Percentiles rank a stretch among this genome's conserved stretches.
Conservation (phyloP, 2,113 vertebrate species). For the Oplegnathus fasciatus region DNA sequence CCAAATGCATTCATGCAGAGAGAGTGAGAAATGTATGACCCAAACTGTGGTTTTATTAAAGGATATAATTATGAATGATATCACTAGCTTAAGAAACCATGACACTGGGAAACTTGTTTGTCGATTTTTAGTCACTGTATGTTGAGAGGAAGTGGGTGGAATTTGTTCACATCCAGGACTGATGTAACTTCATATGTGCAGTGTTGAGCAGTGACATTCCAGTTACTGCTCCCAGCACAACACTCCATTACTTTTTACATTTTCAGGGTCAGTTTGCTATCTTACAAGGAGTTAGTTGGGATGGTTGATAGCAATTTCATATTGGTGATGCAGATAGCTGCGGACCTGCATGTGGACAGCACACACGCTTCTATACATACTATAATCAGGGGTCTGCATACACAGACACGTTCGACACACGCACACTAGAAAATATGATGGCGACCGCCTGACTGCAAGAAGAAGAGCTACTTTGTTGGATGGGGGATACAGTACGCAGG, state of each 20-base stretch:
- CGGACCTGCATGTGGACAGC: background rate
- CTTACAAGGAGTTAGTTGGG: background rate
- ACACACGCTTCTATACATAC: too few relatives aligned
- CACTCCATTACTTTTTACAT: background rate
- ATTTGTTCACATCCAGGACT: background rate
- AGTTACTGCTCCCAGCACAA: background rate
- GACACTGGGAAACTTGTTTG: background rate
- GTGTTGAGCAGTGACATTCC: background rate
- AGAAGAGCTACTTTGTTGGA: background rate
- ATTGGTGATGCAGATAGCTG: background rate
- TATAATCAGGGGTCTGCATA: background rate
- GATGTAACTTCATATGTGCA: background rate
- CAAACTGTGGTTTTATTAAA: slow-evolving; percentile 48
- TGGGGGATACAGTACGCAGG: background rate
- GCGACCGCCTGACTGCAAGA: background rate
- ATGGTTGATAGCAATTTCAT: background rate
- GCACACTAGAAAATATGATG: background rate
- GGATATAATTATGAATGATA: slow-evolving; percentile 42
- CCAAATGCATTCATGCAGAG: slow-evolving; percentile 20
- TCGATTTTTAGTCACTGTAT: slow-evolving; percentile 11
- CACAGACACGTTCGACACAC: background rate
- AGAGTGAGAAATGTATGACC: slow-evolving; percentile 1
- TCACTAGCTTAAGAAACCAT: slow-evolving; percentile 18
- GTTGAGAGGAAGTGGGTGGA: background rate
- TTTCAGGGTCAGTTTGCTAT: background rate